Conservation (phyloP, 2,113 vertebrate genomes). For the Coracopsis vasa region DNA sequence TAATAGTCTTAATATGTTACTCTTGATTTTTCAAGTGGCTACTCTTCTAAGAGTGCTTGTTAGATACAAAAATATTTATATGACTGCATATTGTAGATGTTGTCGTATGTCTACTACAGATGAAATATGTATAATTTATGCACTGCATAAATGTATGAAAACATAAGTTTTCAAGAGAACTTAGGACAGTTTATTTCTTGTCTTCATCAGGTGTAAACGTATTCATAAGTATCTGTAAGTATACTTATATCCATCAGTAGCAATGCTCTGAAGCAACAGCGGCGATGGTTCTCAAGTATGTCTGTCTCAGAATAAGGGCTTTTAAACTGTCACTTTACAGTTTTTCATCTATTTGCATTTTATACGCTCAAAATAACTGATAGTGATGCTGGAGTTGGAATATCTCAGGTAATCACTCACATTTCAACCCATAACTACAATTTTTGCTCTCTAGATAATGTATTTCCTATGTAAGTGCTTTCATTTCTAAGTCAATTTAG, state of each 20-base stretch:
- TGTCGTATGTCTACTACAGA: rapidly evolving
- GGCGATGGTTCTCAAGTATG: not conserved
- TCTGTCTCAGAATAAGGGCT: not conserved
- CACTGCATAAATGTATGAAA: not conserved
- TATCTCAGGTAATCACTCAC: not conserved
- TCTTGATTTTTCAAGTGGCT: not conserved
- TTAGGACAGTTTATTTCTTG: not conserved
- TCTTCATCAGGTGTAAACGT: not conserved
- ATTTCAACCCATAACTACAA: not conserved
- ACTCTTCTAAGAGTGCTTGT: not conserved
- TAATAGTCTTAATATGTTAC: not conserved
- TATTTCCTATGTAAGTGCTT: not conserved
- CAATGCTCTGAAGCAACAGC: not conserved
- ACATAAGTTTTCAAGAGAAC: not conserved
- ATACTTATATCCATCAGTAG: not conserved
- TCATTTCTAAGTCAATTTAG: slow-evolving; percentile 27
- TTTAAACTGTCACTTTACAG: slow-evolving; percentile 14
- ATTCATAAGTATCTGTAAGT: not conserved
- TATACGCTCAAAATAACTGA: not conserved
- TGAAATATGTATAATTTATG: not conserved
- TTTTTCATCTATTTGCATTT: not conserved
- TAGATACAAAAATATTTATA: not conserved
- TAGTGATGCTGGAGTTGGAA: not conserved
- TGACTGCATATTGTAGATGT: rapidly evolving
- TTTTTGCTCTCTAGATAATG: not conserved